phyloP scores from a whole-genome alignment of 2,888 invertebrate genomes.

The Hipparchia sbordonii region DNA sequence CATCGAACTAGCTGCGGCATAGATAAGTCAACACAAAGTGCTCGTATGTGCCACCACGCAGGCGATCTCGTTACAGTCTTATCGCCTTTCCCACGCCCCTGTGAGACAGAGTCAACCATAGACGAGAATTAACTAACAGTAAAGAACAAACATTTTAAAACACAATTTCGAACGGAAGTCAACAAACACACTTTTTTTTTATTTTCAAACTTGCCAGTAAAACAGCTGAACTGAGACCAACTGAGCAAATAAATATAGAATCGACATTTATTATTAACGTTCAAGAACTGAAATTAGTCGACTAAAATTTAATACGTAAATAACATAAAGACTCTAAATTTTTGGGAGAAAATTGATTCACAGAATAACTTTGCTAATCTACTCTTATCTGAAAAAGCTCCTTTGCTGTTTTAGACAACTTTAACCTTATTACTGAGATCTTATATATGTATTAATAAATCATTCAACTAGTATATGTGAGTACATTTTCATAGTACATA shows the following conservation, averaged over 20 bases:
- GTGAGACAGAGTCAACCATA: conserved; percentile 39
- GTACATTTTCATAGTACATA: too few relatives aligned
- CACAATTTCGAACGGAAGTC: not conserved
- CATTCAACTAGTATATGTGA: too few relatives aligned
- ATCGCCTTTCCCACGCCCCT: conserved; percentile 49
- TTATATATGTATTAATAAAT: too few relatives aligned
- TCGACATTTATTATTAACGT: not conserved
- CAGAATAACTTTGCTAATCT: too few relatives aligned
- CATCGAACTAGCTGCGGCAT: conserved; percentile 19
- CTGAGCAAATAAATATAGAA: not conserved
- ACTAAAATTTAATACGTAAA: too few relatives aligned
- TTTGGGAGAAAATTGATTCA: too few relatives aligned
- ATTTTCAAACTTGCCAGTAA: not conserved
- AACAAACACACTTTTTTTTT: not conserved
- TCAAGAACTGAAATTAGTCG: not conserved
- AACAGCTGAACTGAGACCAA: not conserved
- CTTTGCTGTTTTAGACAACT: too few relatives aligned
- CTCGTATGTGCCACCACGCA: conserved; percentile 24
- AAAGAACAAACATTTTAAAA: conserved; percentile 10
- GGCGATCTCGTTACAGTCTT: conserved; percentile 44
- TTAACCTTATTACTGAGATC: too few relatives aligned
- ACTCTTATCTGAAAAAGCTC: too few relatives aligned
- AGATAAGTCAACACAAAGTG: conserved; percentile 37
- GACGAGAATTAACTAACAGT: conserved; percentile 10
- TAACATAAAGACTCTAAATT: too few relatives aligned